Evolutionary conservation across 1,140 invertebrate genomes (phyloP).

Genomic region (Ptiloglossa arizonensis): DNA sequence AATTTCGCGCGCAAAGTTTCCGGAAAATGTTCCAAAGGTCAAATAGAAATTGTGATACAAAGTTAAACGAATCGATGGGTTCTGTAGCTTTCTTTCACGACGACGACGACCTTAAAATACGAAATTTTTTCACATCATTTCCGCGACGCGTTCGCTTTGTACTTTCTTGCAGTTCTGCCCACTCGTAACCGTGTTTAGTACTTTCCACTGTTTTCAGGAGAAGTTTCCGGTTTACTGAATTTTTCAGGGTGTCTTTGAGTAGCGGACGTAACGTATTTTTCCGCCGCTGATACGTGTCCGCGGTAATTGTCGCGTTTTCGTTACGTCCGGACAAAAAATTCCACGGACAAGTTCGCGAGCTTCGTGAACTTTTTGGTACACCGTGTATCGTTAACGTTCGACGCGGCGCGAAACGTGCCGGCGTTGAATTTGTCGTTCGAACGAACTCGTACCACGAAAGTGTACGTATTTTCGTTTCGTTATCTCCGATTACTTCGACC

Average conservation of each 20-base stretch:
- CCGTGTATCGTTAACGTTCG: background rate
- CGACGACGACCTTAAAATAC: slow-evolving; percentile 14
- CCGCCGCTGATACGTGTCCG: slow-evolving; percentile 5
- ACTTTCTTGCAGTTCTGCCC: background rate
- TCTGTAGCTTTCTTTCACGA: background rate
- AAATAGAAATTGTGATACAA: slow-evolving; percentile 13
- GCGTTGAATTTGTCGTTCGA: background rate
- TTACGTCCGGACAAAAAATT: too few relatives aligned
- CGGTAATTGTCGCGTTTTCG: slow-evolving; percentile 28
- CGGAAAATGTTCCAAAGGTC: background rate
- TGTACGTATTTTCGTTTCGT: too few relatives aligned
- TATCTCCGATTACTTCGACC: too few relatives aligned
- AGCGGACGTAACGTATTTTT: background rate
- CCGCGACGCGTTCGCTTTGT: slow-evolving; percentile 1
- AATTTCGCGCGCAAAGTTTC: background rate
- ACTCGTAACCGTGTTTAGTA: slow-evolving; percentile 7
- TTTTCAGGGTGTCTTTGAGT: background rate
- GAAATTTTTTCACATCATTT: slow-evolving; percentile 10
- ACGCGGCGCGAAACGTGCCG: too few relatives aligned
- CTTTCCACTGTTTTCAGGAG: background rate
- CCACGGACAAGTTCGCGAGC: background rate
- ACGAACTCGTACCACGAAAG: too few relatives aligned
- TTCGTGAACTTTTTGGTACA: background rate
- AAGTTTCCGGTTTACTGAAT: slow-evolving; percentile 36
- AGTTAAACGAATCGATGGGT: slow-evolving; percentile 30